Evolutionary conservation across 2,797 vertebrate genomes (phyloP).

Genomic region (Melanogrammus aeglefinus): DNA sequence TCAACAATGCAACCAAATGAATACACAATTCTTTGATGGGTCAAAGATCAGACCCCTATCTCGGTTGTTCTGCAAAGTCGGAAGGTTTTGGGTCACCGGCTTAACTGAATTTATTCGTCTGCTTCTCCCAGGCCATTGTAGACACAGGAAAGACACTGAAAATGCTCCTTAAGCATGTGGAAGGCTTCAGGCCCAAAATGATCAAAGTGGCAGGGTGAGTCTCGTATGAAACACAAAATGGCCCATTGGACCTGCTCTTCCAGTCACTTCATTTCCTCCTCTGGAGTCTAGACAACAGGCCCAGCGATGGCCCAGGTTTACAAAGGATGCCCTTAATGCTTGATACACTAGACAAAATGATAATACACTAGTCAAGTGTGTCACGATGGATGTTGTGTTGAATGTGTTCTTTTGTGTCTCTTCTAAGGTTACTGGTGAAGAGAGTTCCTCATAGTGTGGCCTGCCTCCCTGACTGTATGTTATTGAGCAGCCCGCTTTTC

Average conservation of each 20-base stretch:
- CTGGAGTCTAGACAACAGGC: conserved; percentile 46
- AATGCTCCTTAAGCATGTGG: conserved; percentile 81
- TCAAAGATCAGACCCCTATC: background rate
- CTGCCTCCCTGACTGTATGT: conserved; percentile 88
- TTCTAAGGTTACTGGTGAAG: conserved; percentile 88
- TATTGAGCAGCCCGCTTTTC: conserved; percentile 31
- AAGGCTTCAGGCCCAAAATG: conserved; percentile 86
- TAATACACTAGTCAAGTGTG: background rate
- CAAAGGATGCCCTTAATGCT: background rate
- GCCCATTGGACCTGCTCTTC: conserved; percentile 28
- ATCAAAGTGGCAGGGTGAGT: conserved; percentile 91
- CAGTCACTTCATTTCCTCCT: conserved; percentile 45
- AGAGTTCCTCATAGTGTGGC: conserved; percentile 75
- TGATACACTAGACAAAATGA: too few species aligned
- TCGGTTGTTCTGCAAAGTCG: background rate
- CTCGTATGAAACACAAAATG: conserved; percentile 27
- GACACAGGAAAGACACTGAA: conserved; percentile 89
- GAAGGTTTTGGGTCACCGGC: background rate
- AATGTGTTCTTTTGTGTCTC: conserved; percentile 34
- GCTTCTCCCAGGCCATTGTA: conserved; percentile 81
- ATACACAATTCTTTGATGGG: background rate
- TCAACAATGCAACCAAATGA: background rate
- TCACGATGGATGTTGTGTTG: conserved; percentile 8
- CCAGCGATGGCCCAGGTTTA: conserved; percentile 3
- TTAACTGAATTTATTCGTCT: background rate